Evolutionary conservation across 2,113 vertebrate genomes (phyloP).

Genomic region (Colistium nudipinnis): DNA sequence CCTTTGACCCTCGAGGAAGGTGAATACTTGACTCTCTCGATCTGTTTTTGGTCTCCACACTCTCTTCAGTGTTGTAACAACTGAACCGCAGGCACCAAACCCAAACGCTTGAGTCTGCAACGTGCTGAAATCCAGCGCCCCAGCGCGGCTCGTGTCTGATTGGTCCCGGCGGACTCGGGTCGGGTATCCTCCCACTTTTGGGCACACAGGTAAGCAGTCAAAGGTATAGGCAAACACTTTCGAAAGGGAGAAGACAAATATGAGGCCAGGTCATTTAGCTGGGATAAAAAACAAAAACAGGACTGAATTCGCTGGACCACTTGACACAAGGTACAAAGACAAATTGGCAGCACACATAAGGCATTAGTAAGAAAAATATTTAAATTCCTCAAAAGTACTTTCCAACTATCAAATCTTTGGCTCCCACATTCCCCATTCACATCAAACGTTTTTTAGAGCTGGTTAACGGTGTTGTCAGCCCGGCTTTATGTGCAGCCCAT

Average conservation of each 20-base stretch:
- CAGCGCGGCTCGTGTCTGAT: too few relatives aligned
- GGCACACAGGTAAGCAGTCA: not conserved
- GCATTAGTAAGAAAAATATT: not conserved
- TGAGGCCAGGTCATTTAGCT: not conserved
- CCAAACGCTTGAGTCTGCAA: too few relatives aligned
- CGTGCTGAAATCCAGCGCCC: too few relatives aligned
- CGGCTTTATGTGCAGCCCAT: constrained; percentile 37
- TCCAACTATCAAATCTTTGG: not conserved
- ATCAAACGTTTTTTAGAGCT: not conserved
- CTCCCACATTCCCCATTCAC: constrained; percentile 7
- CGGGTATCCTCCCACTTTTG: not conserved
- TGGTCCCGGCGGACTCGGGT: too few relatives aligned
- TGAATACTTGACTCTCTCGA: too few relatives aligned
- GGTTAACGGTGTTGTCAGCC: constrained; percentile 38
- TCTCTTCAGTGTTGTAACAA: too few relatives aligned
- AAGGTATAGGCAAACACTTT: not conserved
- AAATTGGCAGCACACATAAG: not conserved
- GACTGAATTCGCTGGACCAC: not conserved
- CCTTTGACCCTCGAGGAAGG: too few relatives aligned
- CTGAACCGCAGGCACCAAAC: too few relatives aligned
- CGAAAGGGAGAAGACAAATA: not conserved
- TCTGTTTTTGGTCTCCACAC: too few relatives aligned
- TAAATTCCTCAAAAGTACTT: not conserved
- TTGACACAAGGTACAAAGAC: not conserved
- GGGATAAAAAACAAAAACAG: not conserved